Conservation (phyloP, 92 coral and sea anemone species). For the Blastomussa wellsi region DNA sequence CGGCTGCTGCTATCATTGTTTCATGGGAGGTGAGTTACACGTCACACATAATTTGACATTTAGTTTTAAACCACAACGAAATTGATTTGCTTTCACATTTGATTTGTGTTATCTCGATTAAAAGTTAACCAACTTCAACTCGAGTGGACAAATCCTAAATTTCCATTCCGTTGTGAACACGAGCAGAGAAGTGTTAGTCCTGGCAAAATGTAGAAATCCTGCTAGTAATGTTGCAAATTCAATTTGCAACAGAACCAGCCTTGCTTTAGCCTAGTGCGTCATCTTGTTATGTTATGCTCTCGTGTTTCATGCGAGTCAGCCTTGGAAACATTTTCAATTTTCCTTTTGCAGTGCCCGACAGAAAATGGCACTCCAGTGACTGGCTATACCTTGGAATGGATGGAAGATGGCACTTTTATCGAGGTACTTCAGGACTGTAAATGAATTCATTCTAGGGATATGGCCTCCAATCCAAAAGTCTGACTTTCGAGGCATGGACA, state of each 20-base stretch:
- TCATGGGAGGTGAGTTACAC: slow-evolving; percentile 83
- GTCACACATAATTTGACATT: neutral
- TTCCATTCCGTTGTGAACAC: too few species aligned
- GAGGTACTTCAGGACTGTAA: slow-evolving; percentile 69
- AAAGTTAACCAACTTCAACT: too few species aligned
- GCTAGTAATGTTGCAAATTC: too few species aligned
- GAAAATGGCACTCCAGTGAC: slow-evolving; percentile 91
- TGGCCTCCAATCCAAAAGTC: neutral
- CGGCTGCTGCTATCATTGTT: slow-evolving; percentile 85
- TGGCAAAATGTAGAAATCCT: too few species aligned
- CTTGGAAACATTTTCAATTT: neutral
- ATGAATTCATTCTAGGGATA: neutral
- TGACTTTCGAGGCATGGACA: too few species aligned
- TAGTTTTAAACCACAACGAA: too few species aligned
- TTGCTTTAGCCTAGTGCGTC: neutral
- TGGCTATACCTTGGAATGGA: slow-evolving; percentile 85
- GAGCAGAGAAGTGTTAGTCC: too few species aligned
- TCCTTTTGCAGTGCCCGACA: slow-evolving; percentile 66
- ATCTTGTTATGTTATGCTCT: neutral
- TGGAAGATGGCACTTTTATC: slow-evolving; percentile 74
- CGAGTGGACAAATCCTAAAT: too few species aligned
- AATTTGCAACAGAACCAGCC: neutral
- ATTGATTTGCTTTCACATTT: too few species aligned
- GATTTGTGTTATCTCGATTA: too few species aligned
- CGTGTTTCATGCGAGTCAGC: neutral